phyloP scores from a whole-genome alignment of 2,113 vertebrate genomes.

The Dendropsophus ebraccatus region DNA sequence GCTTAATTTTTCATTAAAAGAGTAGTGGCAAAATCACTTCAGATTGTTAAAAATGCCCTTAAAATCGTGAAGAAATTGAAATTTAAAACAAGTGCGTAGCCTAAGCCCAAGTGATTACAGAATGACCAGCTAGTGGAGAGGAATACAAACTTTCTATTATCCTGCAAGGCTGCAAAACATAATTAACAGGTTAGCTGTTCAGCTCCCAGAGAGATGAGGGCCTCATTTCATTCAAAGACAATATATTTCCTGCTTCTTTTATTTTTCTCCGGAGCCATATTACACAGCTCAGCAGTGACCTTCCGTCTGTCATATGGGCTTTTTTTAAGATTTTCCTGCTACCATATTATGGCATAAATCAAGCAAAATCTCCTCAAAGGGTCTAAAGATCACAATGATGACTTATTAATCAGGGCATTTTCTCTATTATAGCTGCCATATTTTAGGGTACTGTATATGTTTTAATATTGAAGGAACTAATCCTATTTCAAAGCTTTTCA shows the following conservation, averaged over 20 bases:
- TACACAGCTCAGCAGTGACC: slow-evolving; percentile 19
- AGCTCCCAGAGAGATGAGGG: slow-evolving; percentile 25
- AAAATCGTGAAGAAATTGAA: not conserved
- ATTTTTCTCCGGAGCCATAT: slow-evolving; percentile 26
- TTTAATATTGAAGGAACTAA: not conserved
- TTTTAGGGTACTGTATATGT: not conserved
- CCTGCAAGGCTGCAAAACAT: slow-evolving; percentile 23
- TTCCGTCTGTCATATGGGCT: not conserved
- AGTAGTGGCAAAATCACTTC: not conserved
- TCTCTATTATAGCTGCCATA: not conserved
- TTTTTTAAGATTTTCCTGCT: slow-evolving; percentile 10
- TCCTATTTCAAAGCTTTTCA: not conserved
- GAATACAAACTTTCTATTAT: slow-evolving; percentile 21
- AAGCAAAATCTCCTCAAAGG: slow-evolving; percentile 2
- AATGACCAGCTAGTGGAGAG: slow-evolving; percentile 25
- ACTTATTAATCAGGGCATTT: not conserved
- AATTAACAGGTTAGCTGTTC: slow-evolving; percentile 12
- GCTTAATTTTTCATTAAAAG: slow-evolving; percentile 20
- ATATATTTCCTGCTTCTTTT: slow-evolving; percentile 24
- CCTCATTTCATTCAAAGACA: slow-evolving; percentile 11
- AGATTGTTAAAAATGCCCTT: not conserved
- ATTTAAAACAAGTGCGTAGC: not conserved
- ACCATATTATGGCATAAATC: slow-evolving; percentile 9
- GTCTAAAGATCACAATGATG: slow-evolving; percentile 15
- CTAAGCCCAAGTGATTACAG: not conserved